Evolutionary conservation across 2,888 invertebrate species (phyloP), one percentile per base, ranked within the genome.

Genomic region (Synanthedon myopaeformis): DNA sequence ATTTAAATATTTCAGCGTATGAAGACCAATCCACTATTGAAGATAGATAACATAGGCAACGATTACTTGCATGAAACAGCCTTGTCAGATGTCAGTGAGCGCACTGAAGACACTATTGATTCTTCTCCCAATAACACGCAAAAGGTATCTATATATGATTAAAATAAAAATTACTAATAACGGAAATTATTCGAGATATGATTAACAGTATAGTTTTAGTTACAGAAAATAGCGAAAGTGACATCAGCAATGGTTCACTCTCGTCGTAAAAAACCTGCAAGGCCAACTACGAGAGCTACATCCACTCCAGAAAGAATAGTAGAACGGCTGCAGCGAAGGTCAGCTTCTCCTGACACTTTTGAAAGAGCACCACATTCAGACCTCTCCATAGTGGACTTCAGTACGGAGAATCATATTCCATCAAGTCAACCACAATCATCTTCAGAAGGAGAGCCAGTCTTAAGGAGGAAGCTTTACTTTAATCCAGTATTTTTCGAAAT

Each of bases 401-500:
- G 74, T 55, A 56, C 77, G 14, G 81, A 87, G 58, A 71, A 70
- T 56, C 71, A 75, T 59, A 61, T 64, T 50, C 11, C 13, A 13
- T 58, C 65, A 19, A 66, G 65, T 51, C 67, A 72, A 54, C 55
- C 75, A 82, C 59, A 76, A 84, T 56, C 82, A 70, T 70, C 77
- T 28, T 70, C 77, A 35, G 74, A 76, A 58, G 80, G 79, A 17
- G 83, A 83, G 56, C 72, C 75, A 51, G 70, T 70, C 0, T 89
- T 92, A 6, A 88, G 95, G 56, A 91, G 92, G 64, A 95, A 96
- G 69, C 82, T 96, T 3, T 96, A 95, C 72, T 96, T 96, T 68
- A 96, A 96, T 79, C 96, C 96, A 0, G 95, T 96, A 1, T 97
- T 96, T 75, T 96, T 97, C 68, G 96, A 97, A 75, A 92, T 93